Conservation (phyloP, 2,797 vertebrate genomes). For the Cyclopterus lumpus region DNA sequence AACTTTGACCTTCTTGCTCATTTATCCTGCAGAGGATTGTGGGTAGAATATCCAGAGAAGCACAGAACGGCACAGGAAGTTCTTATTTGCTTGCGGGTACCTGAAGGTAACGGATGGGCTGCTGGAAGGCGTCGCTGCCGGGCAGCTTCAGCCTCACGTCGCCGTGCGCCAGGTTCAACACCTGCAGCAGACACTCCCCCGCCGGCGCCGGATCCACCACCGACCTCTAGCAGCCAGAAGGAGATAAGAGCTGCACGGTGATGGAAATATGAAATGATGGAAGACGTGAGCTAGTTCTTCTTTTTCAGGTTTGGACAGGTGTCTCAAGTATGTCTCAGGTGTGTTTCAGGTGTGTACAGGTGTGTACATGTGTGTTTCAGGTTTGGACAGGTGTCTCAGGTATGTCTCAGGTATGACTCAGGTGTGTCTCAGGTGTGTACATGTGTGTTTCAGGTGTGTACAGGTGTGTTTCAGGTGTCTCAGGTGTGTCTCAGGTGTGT, state of each 20-base stretch:
- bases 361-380: no score
- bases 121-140: conserved; percentile 67
- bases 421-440: no score
- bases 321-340: no score
- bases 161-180: conserved; percentile 87
- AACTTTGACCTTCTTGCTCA: neutral
- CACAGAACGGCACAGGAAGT: neutral
- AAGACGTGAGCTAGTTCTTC: neutral
- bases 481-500: no score
- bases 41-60: neutral
- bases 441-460: no score
- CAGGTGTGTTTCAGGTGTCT: no score
- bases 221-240: conserved; percentile 80
- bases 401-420: no score
- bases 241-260: neutral
- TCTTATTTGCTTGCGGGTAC: conserved; percentile 64
- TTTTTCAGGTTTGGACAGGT: no score
- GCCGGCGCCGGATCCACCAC: conserved; percentile 80
- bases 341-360: no score
- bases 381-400: no score
- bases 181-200: conserved; percentile 86
- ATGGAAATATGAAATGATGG: no score
- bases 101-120: conserved; percentile 81
- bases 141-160: conserved; percentile 78
- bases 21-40: neutral